Conservation (phyloP, 2,888 invertebrate species). For the Salpingus planirostris region DNA sequence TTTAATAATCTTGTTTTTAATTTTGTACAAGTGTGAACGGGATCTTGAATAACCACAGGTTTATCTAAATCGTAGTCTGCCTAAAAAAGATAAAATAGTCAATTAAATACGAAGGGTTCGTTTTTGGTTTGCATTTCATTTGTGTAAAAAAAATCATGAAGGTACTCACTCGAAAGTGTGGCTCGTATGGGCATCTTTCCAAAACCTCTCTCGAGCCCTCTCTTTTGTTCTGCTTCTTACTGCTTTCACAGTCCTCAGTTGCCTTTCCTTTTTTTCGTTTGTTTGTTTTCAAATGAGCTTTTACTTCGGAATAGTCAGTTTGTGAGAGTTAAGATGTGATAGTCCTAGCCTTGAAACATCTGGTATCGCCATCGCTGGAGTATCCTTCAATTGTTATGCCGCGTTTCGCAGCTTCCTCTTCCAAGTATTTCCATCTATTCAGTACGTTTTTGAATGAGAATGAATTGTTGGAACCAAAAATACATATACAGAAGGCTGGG, state of each 20-base stretch:
- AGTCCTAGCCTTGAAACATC: background rate
- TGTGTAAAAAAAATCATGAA: too few relatives aligned
- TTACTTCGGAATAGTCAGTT: too few relatives aligned
- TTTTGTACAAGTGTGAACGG: slow-evolving; percentile 3
- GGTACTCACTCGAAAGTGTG: background rate
- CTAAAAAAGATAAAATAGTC: background rate
- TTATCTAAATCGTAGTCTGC: background rate
- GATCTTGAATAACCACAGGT: background rate
- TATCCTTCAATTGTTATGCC: background rate
- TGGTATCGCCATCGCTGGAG: background rate
- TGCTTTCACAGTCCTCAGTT: background rate
- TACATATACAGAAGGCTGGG: background rate
- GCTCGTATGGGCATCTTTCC: background rate
- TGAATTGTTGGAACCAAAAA: background rate
- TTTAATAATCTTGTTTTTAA: slow-evolving; percentile 4
- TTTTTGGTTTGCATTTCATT: too few relatives aligned
- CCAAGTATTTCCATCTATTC: slow-evolving; percentile 1
- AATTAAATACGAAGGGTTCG: too few relatives aligned
- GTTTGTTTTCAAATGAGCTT: background rate
- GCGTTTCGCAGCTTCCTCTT: background rate
- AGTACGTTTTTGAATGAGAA: background rate
- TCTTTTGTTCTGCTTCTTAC: too few relatives aligned
- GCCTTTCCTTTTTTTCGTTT: background rate
- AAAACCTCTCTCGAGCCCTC: background rate
- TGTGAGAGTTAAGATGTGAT: background rate